Conservation (phyloP, 2,888 invertebrate species). For the Gandaritis pyraliata region DNA sequence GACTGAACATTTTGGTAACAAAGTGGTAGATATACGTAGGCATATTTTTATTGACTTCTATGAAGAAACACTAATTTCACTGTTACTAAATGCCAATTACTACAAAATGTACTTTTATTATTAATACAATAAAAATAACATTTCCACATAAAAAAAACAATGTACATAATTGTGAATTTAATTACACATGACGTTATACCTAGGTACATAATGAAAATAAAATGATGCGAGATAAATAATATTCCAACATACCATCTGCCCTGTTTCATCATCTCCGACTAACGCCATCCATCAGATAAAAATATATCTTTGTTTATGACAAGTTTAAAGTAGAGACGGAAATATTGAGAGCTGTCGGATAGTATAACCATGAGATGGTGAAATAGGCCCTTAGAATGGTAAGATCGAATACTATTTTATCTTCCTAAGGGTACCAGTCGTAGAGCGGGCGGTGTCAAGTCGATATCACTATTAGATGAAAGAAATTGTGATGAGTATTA, state of each 20-base stretch:
- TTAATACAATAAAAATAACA: conserved; percentile 54
- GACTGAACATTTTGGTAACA: conserved; percentile 33
- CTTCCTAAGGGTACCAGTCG: too few relatives aligned
- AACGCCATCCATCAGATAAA: too few relatives aligned
- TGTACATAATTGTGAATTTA: conserved; percentile 61
- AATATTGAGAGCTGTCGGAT: too few relatives aligned
- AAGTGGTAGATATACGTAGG: conserved; percentile 6
- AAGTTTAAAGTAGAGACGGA: too few relatives aligned
- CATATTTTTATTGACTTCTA: conserved; percentile 12
- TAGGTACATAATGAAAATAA: conserved; percentile 44
- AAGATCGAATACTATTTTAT: too few relatives aligned
- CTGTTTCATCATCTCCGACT: too few relatives aligned
- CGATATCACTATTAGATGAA: too few relatives aligned
- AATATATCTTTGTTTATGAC: too few relatives aligned
- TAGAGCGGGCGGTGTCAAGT: too few relatives aligned
- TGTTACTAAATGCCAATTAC: conserved; percentile 20
- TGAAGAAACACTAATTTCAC: conserved; percentile 18
- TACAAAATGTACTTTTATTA: conserved; percentile 45
- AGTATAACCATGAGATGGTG: too few relatives aligned
- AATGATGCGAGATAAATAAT: conserved; percentile 45
- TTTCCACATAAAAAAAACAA: conserved; percentile 59
- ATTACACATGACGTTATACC: conserved; percentile 48
- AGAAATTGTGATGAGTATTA: too few relatives aligned
- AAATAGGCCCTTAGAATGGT: too few relatives aligned
- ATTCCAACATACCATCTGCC: conserved; percentile 53